These are phyloP conservation scores for Pristiophorus japonicus DNA, from an alignment of 2,113 vertebrate genomes.

Conservation along the genomic window DNA sequence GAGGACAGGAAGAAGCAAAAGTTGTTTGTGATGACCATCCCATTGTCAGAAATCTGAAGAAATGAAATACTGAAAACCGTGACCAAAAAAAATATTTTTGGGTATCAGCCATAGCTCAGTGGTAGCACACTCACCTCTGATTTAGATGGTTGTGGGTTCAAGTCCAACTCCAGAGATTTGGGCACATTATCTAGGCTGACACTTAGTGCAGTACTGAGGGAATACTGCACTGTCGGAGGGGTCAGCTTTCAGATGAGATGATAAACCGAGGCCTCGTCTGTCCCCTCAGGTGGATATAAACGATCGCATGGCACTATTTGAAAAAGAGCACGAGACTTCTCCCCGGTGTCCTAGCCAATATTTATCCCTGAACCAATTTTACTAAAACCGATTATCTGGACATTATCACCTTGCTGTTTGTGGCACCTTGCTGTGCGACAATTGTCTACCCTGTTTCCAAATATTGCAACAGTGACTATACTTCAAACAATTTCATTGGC, in stretches of 20 bases:
- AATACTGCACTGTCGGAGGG: background rate
- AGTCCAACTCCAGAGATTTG: background rate
- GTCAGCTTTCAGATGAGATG: background rate
- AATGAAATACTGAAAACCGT: background rate
- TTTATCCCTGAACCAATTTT: background rate
- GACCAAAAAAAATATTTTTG: background rate
- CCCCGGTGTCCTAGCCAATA: background rate
- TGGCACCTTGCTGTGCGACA: background rate
- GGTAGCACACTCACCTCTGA: background rate
- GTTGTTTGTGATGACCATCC: background rate
- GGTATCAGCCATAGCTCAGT: background rate
- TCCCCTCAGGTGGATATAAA: background rate
- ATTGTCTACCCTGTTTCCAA: background rate
- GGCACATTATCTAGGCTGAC: background rate
- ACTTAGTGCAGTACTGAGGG: background rate
- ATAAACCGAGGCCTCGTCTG: background rate
- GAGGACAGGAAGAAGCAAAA: background rate
- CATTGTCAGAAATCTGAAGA: background rate
- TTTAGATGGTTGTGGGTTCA: background rate
- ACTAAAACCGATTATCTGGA: background rate
- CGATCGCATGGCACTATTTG: background rate
- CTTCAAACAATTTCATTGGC: background rate
- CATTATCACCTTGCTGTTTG: background rate
- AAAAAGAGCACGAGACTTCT: background rate
- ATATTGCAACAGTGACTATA: background rate